These are phyloP conservation scores for Rissa tridactyla DNA, from an alignment of 2,113 vertebrate species.

Conservation along the genomic window DNA sequence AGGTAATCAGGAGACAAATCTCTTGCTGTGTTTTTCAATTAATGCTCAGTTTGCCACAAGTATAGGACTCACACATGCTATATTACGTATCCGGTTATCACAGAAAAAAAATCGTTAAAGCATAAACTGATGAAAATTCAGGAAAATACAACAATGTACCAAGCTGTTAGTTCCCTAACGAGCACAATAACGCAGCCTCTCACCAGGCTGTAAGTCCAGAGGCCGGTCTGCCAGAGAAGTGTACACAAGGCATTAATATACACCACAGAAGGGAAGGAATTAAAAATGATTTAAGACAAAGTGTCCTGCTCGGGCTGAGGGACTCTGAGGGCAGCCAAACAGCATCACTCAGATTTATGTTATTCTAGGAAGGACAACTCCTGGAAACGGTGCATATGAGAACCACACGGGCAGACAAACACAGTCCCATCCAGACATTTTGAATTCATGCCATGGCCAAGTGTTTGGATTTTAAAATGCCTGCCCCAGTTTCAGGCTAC, in stretches of 20 bases:
- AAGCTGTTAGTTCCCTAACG: neutral
- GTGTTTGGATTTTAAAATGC: constrained; percentile 28
- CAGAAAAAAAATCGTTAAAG: neutral
- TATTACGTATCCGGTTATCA: neutral
- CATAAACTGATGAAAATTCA: neutral
- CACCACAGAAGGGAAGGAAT: neutral
- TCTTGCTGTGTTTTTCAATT: neutral
- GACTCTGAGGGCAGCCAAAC: neutral
- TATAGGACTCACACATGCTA: neutral
- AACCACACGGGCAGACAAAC: neutral
- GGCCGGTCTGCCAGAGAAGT: neutral
- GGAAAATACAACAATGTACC: neutral
- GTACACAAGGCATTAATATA: neutral
- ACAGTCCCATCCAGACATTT: neutral
- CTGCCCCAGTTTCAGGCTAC: constrained; percentile 18
- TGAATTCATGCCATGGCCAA: constrained; percentile 30
- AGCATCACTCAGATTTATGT: neutral
- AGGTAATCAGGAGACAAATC: neutral
- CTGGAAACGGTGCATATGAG: neutral
- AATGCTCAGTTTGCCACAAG: neutral
- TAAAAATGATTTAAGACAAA: neutral
- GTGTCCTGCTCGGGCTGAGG: neutral
- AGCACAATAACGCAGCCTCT: neutral
- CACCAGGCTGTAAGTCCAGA: neutral
- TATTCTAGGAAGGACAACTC: constrained; percentile 3